Conservation (phyloP, 2,888 invertebrate species). For the Lithophane socia region DNA sequence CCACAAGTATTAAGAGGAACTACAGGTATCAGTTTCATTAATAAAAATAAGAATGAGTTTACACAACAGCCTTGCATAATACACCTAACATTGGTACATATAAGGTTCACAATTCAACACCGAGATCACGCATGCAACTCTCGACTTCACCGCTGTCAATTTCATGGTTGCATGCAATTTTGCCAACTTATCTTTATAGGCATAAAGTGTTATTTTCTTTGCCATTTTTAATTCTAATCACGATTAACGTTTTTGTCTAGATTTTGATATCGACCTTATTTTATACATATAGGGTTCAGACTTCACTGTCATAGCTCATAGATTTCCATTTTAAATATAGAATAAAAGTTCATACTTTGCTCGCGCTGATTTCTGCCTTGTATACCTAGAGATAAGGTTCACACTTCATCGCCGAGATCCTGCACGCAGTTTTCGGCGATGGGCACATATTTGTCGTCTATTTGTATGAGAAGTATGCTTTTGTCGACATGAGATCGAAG, state of each 20-base stretch:
- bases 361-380: constrained; percentile 39
- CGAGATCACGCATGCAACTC: constrained; percentile 46
- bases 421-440: constrained; percentile 97
- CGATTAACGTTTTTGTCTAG: constrained; percentile 13
- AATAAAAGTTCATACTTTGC: constrained; percentile 34
- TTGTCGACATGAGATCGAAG: constrained; percentile 97
- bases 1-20: constrained; percentile 38
- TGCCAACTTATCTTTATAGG: constrained; percentile 7
- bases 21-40: constrained; percentile 31
- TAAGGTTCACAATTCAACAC: constrained; percentile 52
- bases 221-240: constrained; percentile 27
- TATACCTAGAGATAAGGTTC: constrained; percentile 47
- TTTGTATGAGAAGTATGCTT: constrained; percentile 97
- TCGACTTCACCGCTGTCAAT: background rate
- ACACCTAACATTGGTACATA: constrained; percentile 12
- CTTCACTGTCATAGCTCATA: constrained; percentile 43
- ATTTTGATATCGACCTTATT: constrained; percentile 39
- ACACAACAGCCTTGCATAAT: constrained; percentile 36
- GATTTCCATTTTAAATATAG: constrained; percentile 21
- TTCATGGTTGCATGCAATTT: constrained; percentile 21
- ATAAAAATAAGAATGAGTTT: constrained; percentile 24
- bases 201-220: constrained; percentile 34
- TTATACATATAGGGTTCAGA: constrained; percentile 47
- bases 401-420: constrained; percentile 93
- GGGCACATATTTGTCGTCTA: constrained; percentile 98